phyloP scores from a whole-genome alignment of 2,113 vertebrate genomes.

The Notechis scutatus region DNA sequence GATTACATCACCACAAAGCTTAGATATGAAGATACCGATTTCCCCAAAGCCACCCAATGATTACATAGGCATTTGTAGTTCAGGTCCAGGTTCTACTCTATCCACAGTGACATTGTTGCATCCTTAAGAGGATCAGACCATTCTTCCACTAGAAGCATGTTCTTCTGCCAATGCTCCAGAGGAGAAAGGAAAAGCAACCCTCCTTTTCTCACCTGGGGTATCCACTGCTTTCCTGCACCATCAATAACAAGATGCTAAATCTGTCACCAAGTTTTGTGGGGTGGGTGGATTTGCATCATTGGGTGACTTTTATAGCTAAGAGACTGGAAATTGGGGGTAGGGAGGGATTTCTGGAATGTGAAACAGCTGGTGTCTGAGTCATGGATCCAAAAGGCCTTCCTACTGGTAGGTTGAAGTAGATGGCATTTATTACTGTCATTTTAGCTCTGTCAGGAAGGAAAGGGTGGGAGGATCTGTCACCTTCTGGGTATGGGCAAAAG shows the following conservation, averaged over 20 bases:
- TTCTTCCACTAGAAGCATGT: neutral
- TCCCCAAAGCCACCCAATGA: neutral
- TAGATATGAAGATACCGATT: neutral
- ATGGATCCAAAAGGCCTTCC: slow-evolving; percentile 5
- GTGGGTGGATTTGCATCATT: slow-evolving; percentile 62
- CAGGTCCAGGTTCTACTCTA: neutral
- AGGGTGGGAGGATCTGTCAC: neutral
- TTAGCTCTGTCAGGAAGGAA: neutral
- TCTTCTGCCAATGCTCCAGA: neutral
- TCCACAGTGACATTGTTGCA: neutral
- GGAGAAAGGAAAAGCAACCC: neutral
- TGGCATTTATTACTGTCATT: neutral
- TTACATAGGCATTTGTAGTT: neutral
- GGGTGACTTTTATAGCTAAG: slow-evolving; percentile 29
- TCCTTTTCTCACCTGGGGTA: neutral
- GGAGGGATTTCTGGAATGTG: slow-evolving; percentile 41
- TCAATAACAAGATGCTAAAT: slow-evolving; percentile 40
- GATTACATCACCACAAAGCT: neutral
- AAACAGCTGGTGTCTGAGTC: slow-evolving; percentile 47
- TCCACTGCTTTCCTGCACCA: slow-evolving; percentile 7
- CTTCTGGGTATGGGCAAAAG: fast-evolving
- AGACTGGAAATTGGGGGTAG: neutral
- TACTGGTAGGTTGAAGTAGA: fast-evolving
- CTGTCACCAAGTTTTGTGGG: neutral
- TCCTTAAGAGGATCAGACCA: neutral